Evolutionary conservation across 2,888 invertebrate genomes (phyloP).

Genomic region (Macrosiphum euphorbiae): DNA sequence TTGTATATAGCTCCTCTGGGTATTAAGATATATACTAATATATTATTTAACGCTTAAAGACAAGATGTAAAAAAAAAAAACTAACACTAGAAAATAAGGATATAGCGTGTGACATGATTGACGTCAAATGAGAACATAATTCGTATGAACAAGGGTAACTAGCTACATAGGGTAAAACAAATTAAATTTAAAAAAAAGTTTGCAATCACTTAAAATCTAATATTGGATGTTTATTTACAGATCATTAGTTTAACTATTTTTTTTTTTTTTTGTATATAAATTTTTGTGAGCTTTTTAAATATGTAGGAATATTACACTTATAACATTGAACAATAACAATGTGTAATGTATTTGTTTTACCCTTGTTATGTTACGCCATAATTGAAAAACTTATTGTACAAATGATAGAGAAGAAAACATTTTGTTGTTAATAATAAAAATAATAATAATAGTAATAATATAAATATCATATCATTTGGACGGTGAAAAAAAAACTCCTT

Average conservation of each 20-base stretch:
- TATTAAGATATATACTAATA: conserved; percentile 33
- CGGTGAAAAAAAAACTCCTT: conserved; percentile 58
- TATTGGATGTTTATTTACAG: conserved; percentile 27
- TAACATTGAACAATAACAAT: conserved; percentile 52
- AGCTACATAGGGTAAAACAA: conserved; percentile 11
- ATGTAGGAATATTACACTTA: conserved; percentile 36
- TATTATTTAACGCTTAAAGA: conserved; percentile 30
- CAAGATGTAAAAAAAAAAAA: conserved; percentile 33
- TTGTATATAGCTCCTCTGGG: neutral
- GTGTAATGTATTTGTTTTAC: conserved; percentile 48
- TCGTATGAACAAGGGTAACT: neutral
- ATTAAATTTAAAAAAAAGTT: neutral
- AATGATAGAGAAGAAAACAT: conserved; percentile 37
- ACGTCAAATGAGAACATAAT: neutral
- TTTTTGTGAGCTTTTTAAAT: conserved; percentile 49
- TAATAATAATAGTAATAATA: conserved; percentile 8
- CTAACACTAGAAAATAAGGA: neutral
- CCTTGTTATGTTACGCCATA: conserved; percentile 49
- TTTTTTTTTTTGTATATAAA: neutral
- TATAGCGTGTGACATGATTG: neutral
- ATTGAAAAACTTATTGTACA: conserved; percentile 38
- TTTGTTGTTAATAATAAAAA: conserved; percentile 2
- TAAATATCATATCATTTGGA: conserved; percentile 39
- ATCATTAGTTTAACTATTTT: neutral
- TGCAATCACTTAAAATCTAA: conserved; percentile 30